A percentile compares a stretch with the other conserved stretches of the same genome.
Conservation (phyloP, 2,797 vertebrate species). For the Helarctos malayanus region DNA sequence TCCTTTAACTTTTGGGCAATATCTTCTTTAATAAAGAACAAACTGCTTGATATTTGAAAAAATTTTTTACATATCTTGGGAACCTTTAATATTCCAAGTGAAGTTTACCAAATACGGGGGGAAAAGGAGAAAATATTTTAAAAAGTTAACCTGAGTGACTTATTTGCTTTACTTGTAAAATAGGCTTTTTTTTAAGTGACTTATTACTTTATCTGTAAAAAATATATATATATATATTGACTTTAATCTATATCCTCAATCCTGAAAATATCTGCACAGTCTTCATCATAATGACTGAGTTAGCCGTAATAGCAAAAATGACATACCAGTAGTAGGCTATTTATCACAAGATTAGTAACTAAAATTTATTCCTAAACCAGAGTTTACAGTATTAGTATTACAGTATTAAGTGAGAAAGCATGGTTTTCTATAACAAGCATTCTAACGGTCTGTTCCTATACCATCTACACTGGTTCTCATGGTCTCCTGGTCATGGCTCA, state of each 20-base stretch:
- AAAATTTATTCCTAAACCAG: neutral
- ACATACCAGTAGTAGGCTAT: neutral
- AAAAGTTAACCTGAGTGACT: neutral
- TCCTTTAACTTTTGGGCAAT: too few species aligned
- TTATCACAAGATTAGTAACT: neutral
- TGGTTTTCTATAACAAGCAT: neutral
- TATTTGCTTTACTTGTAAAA: conserved; percentile 31
- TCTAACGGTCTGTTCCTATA: neutral
- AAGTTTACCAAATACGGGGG: too few species aligned
- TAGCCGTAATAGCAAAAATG: neutral
- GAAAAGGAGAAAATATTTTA: neutral
- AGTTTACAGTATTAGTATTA: neutral
- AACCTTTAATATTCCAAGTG: too few species aligned
- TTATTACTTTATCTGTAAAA: neutral
- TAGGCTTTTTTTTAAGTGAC: neutral
- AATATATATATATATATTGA: neutral
- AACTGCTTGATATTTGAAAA: too few species aligned
- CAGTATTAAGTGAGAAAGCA: neutral
- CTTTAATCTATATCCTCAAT: neutral
- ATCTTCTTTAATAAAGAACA: too few species aligned
- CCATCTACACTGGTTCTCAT: neutral
- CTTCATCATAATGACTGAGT: neutral
- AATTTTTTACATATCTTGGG: too few species aligned
- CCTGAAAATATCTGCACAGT: neutral
- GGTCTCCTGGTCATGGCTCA: neutral